Evolutionary conservation across 2,113 vertebrate genomes (phyloP).

Genomic region (Morone chrysops): DNA sequence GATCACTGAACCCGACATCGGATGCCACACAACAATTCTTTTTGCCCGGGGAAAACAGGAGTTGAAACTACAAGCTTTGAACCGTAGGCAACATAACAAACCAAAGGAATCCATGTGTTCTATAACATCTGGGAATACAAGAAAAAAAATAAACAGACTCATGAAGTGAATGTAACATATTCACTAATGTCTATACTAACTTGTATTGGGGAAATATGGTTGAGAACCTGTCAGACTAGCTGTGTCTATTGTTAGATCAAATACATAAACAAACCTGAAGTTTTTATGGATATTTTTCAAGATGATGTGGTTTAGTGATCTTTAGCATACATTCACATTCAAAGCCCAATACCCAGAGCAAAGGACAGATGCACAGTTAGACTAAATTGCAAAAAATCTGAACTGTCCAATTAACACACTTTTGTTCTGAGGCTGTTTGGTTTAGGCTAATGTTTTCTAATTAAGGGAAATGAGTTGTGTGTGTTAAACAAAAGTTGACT

Average conservation of each 20-base stretch:
- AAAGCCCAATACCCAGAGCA: not conserved
- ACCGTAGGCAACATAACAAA: constrained; percentile 4
- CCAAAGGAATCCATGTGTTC: constrained; percentile 3
- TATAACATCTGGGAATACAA: constrained; percentile 7
- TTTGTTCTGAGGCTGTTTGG: not conserved
- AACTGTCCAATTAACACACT: not conserved
- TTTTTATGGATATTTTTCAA: not conserved
- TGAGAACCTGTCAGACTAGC: not conserved
- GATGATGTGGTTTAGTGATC: not conserved
- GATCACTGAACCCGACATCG: constrained; percentile 39
- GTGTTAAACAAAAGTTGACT: not conserved
- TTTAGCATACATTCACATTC: not conserved
- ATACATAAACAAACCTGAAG: not conserved
- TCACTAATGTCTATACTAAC: not conserved
- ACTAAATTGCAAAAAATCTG: not conserved
- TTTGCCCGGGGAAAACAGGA: constrained; percentile 38
- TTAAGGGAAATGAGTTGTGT: no score
- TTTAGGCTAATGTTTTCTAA: no score
- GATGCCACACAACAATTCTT: constrained; percentile 24
- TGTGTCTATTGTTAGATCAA: not conserved
- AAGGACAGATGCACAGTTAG: not conserved
- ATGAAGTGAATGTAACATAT: constrained; percentile 3
- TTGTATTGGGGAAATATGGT: not conserved
- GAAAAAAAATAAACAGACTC: not conserved
- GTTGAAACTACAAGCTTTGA: constrained; percentile 22